A percentile compares a stretch with the other conserved stretches of the same genome.
phyloP scores from a whole-genome alignment of 92 coral and sea anemone genomes.

The Blastomussa wellsi region DNA sequence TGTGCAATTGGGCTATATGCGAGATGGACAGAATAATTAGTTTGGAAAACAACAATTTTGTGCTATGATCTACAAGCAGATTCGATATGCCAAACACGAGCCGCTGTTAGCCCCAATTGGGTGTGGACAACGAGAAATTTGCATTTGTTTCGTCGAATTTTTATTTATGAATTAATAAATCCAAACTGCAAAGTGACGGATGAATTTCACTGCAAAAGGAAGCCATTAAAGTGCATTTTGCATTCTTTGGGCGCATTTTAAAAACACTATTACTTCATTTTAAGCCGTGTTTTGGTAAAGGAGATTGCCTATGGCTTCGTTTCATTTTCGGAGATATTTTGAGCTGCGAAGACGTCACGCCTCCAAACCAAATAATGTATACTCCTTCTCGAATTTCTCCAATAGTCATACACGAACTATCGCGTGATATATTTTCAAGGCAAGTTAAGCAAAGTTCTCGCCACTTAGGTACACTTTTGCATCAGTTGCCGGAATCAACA shows the following conservation, averaged over 20 bases:
- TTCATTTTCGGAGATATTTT: background rate
- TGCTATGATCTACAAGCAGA: constrained; percentile 5
- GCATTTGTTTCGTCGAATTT: background rate
- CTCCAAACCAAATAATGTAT: background rate
- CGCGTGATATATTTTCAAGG: constrained; percentile 6
- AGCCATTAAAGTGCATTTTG: background rate
- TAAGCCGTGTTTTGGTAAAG: constrained; percentile 4
- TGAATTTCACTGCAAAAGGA: background rate
- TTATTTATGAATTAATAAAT: constrained; percentile 1
- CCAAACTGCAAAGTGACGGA: constrained; percentile 7
- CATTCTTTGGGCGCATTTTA: background rate
- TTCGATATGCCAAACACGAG: background rate
- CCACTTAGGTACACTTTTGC: background rate
- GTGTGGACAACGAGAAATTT: background rate
- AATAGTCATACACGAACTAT: background rate
- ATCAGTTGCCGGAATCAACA: background rate
- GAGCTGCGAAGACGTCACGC: background rate
- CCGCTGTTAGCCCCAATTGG: background rate
- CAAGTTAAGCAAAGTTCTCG: background rate
- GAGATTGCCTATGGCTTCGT: background rate
- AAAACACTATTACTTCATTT: background rate
- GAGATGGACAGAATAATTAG: constrained; percentile 17
- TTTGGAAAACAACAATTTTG: constrained; percentile 23
- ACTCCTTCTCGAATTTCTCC: constrained; percentile 4
- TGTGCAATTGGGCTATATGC: constrained; percentile 31